These are phyloP conservation scores for Rhinophrynus dorsalis DNA, from an alignment of 2,797 vertebrate genomes.

Conservation along the genomic window DNA sequence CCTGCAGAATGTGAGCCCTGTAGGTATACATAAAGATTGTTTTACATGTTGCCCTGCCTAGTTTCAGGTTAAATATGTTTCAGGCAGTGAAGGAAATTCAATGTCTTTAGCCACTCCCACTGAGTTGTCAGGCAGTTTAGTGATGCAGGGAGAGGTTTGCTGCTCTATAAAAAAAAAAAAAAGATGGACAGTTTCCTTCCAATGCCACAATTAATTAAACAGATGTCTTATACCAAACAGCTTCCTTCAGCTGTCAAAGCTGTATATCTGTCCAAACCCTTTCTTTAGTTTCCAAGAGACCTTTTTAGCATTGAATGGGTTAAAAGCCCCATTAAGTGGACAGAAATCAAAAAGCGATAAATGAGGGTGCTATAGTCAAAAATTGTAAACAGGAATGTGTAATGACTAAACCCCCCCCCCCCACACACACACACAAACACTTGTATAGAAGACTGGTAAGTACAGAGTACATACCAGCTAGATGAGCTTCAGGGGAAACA, in stretches of 20 bases:
- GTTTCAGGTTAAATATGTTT: slow-evolving; percentile 26
- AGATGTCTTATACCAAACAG: not conserved
- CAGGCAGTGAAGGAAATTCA: not conserved
- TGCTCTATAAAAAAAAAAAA: slow-evolving; percentile 7
- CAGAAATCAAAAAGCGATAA: not conserved
- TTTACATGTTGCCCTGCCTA: not conserved
- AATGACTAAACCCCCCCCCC: no score
- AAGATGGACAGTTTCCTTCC: slow-evolving; percentile 13
- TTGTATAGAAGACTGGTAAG: no score
- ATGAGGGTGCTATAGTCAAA: no score
- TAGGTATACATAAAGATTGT: not conserved
- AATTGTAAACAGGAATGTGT: no score
- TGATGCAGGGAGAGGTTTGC: not conserved
- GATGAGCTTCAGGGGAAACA: no score
- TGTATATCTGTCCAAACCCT: not conserved
- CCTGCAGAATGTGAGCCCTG: not conserved
- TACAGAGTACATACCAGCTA: no score
- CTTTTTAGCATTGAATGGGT: not conserved
- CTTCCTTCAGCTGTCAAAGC: slow-evolving; percentile 4
- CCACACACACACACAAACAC: no score
- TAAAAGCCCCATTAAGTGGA: no score
- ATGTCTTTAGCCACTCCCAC: not conserved
- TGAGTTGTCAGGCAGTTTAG: slow-evolving; percentile 1
- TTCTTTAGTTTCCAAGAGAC: slow-evolving; percentile 4
- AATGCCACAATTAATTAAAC: not conserved